Evolutionary conservation across 2,888 invertebrate genomes (phyloP).

Genomic region (Pinctada fucata): DNA sequence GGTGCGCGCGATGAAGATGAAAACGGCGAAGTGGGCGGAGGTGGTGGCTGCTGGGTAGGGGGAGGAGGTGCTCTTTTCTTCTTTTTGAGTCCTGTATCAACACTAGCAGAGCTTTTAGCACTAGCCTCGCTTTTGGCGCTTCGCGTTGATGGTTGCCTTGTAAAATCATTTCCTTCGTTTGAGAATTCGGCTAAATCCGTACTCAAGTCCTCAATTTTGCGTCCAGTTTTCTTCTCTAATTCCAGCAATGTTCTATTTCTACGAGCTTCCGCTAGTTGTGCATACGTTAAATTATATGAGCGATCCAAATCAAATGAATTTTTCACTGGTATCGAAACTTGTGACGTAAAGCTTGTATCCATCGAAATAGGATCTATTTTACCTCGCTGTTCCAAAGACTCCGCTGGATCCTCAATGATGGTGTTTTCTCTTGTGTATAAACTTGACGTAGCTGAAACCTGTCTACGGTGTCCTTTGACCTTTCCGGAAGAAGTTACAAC

Average conservation of each 20-base stretch:
- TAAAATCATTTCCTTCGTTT: slow-evolving; percentile 46
- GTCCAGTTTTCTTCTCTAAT: slow-evolving; percentile 60
- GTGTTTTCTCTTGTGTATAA: slow-evolving; percentile 55
- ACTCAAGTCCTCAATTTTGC: slow-evolving; percentile 56
- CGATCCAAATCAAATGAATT: slow-evolving; percentile 67
- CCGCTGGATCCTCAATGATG: slow-evolving; percentile 66
- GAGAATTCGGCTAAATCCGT: slow-evolving; percentile 56
- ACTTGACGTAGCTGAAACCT: slow-evolving; percentile 55
- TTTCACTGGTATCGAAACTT: slow-evolving; percentile 64
- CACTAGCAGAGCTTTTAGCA: slow-evolving; percentile 54
- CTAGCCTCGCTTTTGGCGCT: slow-evolving; percentile 37
- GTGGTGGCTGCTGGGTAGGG: slow-evolving; percentile 48
- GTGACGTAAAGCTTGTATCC: slow-evolving; percentile 50
- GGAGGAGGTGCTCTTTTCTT: slow-evolving; percentile 67
- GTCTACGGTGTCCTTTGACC: slow-evolving; percentile 57
- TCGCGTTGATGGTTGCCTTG: slow-evolving; percentile 48
- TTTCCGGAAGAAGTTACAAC: slow-evolving; percentile 12
- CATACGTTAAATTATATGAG: slow-evolving; percentile 68
- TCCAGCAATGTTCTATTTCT: slow-evolving; percentile 61
- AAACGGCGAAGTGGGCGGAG: slow-evolving; percentile 44
- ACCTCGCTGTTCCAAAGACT: slow-evolving; percentile 48
- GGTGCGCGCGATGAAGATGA: slow-evolving; percentile 10
- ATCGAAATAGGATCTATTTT: slow-evolving; percentile 57
- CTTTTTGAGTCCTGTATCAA: slow-evolving; percentile 59
- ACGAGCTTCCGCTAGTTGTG: slow-evolving; percentile 67